Percentiles rank a stretch among this genome's conserved stretches.
These are phyloP conservation scores for Pogonus chalceus DNA, from an alignment of 1,140 invertebrate genomes.

Conservation along the genomic window DNA sequence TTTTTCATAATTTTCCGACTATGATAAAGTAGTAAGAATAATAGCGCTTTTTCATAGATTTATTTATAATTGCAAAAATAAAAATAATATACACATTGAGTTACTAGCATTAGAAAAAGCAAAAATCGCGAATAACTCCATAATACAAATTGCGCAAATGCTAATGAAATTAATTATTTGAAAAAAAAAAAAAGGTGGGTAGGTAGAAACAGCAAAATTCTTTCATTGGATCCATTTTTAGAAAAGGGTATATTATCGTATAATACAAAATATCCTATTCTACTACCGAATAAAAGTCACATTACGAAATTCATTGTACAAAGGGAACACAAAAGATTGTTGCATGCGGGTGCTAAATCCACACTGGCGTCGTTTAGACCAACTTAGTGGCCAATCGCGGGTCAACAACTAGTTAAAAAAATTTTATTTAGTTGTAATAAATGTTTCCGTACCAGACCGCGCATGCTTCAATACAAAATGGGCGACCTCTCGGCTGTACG, in stretches of 20 bases:
- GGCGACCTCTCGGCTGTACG: too few relatives aligned
- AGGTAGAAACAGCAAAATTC: too few relatives aligned
- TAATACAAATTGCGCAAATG: background rate
- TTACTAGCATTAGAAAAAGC: background rate
- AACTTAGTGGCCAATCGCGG: too few relatives aligned
- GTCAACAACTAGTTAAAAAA: too few relatives aligned
- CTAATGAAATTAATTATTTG: too few relatives aligned
- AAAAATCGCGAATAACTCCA: background rate
- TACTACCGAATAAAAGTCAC: too few relatives aligned
- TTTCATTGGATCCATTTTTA: too few relatives aligned
- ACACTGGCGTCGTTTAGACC: slow-evolving; percentile 12
- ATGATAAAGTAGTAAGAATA: slow-evolving; percentile 6
- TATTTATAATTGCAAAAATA: background rate
- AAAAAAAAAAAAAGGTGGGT: too few relatives aligned
- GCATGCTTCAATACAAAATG: too few relatives aligned
- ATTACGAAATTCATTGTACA: slow-evolving; percentile 16
- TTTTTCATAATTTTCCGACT: slow-evolving; percentile 9
- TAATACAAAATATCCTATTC: slow-evolving; percentile 7
- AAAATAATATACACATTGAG: background rate
- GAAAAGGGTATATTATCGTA: too few relatives aligned
- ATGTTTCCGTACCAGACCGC: too few relatives aligned
- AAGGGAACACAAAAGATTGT: slow-evolving; percentile 16
- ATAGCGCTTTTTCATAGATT: slow-evolving; percentile 10
- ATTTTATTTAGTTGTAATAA: too few relatives aligned
- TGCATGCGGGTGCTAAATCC: slow-evolving; percentile 22